Evolutionary conservation across 2,797 vertebrate genomes (phyloP).

Genomic region (Allobates femoralis): DNA sequence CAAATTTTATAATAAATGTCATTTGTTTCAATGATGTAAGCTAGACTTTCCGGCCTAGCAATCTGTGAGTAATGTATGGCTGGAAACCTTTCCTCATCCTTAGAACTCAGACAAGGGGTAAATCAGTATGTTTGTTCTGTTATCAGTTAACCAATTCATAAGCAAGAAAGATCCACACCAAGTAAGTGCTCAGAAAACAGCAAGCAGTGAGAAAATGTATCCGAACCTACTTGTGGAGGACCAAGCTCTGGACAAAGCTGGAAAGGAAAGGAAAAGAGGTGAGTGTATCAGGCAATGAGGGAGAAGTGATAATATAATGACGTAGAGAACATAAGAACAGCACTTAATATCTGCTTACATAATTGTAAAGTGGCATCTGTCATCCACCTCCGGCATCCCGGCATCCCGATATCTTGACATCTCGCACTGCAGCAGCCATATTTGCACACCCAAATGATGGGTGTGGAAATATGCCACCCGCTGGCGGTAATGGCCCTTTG

Average conservation of each 20-base stretch:
- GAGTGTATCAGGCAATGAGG: conserved; percentile 1
- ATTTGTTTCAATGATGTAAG: not conserved
- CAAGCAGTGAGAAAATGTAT: conserved; percentile 39
- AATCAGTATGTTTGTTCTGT: not conserved
- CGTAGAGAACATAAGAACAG: conserved; percentile 14
- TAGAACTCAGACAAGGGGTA: not conserved
- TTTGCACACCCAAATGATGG: no score
- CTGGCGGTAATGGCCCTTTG: no score
- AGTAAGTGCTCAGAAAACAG: not conserved
- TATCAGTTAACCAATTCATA: not conserved
- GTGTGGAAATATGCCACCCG: no score
- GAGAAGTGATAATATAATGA: conserved; percentile 47
- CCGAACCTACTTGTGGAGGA: conserved; percentile 74
- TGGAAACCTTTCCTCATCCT: conserved; percentile 5
- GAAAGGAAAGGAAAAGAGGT: conserved; percentile 64
- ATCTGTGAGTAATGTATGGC: not conserved
- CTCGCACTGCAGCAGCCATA: no score
- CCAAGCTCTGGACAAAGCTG: conserved; percentile 71
- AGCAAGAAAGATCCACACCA: conserved; percentile 42
- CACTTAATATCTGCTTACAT: not conserved
- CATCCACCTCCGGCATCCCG: no score
- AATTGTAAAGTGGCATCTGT: no score
- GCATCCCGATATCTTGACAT: no score
- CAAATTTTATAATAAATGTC: not conserved
- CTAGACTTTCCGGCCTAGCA: not conserved